phyloP scores from a whole-genome alignment of 2,113 vertebrate genomes.

The Chauna torquata region DNA sequence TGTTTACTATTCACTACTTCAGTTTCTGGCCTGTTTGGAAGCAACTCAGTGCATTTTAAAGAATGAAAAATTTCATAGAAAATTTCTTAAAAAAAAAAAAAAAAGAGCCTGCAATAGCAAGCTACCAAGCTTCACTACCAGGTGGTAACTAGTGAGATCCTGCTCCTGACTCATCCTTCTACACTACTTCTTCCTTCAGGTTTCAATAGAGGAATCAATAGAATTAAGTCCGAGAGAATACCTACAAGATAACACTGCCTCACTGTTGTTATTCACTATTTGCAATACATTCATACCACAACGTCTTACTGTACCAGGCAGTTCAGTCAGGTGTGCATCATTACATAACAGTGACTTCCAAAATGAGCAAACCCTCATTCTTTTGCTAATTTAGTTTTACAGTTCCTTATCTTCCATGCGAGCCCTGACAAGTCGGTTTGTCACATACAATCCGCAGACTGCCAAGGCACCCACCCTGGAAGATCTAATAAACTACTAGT shows the following conservation, averaged over 20 bases:
- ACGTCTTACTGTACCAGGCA: not conserved
- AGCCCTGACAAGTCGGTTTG: not conserved
- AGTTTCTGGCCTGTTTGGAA: not conserved
- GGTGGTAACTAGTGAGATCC: not conserved
- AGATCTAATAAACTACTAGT: not conserved
- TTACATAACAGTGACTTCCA: not conserved
- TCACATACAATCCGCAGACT: accelerated
- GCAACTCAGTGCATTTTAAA: not conserved
- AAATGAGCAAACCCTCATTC: accelerated
- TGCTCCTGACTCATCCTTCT: not conserved
- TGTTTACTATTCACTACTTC: not conserved
- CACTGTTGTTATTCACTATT: not conserved
- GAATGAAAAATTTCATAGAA: not conserved
- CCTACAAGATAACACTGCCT: not conserved
- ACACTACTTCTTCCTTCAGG: not conserved
- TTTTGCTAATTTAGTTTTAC: not conserved
- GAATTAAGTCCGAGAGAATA: not conserved
- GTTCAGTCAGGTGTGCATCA: not conserved
- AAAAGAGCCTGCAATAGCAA: not conserved
- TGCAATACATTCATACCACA: not conserved
- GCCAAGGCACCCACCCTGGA: not conserved
- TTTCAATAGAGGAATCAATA: not conserved
- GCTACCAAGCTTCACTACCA: not conserved
- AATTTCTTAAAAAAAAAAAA: not conserved
- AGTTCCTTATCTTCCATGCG: not conserved